These are phyloP conservation scores for Calyptommatus sinebrachiatus DNA, from an alignment of 2,113 vertebrate genomes.

Conservation along the genomic window DNA sequence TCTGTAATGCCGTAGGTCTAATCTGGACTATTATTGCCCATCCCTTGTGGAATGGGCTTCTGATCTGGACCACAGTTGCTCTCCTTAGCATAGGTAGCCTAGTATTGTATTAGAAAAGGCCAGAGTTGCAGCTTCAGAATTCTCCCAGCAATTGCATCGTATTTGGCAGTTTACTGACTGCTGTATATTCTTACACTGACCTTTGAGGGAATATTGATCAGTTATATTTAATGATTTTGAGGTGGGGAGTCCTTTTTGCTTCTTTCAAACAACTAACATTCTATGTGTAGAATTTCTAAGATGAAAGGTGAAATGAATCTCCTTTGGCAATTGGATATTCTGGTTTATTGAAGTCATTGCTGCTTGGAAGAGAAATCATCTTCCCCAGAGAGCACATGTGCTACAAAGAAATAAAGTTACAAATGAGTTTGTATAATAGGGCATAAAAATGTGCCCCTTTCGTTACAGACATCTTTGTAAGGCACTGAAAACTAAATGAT, in stretches of 20 bases:
- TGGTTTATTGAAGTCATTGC: slow-evolving; percentile 46
- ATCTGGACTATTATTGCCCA: no score
- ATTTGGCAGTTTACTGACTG: slow-evolving; percentile 6
- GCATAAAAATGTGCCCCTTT: slow-evolving; percentile 43
- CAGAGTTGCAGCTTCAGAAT: neutral
- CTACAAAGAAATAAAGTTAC: slow-evolving; percentile 44
- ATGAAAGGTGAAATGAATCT: slow-evolving; percentile 51
- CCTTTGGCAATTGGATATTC: slow-evolving; percentile 47
- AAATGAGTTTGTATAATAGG: slow-evolving; percentile 40
- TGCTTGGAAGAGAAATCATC: slow-evolving; percentile 54
- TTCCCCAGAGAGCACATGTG: slow-evolving; percentile 50
- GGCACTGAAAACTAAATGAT: slow-evolving; percentile 35
- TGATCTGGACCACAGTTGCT: no score
- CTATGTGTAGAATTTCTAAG: slow-evolving; percentile 46
- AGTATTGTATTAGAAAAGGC: neutral
- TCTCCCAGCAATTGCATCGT: slow-evolving; percentile 25
- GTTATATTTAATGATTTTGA: slow-evolving; percentile 34
- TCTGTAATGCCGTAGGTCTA: no score
- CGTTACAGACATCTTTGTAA: slow-evolving; percentile 26
- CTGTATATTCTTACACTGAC: neutral
- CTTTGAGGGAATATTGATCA: slow-evolving; percentile 15
- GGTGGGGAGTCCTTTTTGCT: slow-evolving; percentile 41
- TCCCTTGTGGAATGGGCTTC: no score
- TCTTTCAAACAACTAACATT: slow-evolving; percentile 42
- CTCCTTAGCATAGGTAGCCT: no score